Evolutionary conservation across 23 tunicate genomes (phyloP), one percentile per base, ranked within the genome.

Genomic region (Halocynthia aurantium): DNA sequence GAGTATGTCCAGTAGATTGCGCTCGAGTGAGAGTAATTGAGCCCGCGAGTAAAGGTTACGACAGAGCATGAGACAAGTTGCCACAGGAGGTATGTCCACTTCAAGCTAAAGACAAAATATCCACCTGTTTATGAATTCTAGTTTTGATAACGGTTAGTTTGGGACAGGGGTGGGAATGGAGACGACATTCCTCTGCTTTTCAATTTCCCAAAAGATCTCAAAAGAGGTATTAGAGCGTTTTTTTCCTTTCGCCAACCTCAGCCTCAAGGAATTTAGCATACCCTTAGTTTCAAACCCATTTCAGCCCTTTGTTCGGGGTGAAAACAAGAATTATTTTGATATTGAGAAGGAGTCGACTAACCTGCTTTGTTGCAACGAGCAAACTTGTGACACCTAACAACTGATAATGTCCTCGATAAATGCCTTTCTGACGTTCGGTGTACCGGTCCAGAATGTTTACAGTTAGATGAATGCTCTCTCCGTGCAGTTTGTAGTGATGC

Each of bases 371-470:
- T 0, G 78, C 78, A 54, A 74, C 50, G 4, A 74, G 21, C 62
- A 74, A 54, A 50, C 78, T 74, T 8, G 78, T 74, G 19, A 54
- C 78, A 13, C 78, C 78, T 1, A 74, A 44, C 17, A 74, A 49
- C 22, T 74, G 78, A 18, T 74, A 74, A 1, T 74, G 62, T 13
- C 62, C 64, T 19, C 78, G 55, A 56, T 22, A 53, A 10, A 74
- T 74, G n/a, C 78, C n/a, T 52, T 74, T 22, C 56, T 54, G 64
- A 12, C 78, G 20, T 74, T 74, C 78, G 2, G 64, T 55, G 57
- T 74, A 74, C 22, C 78, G 55, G 62, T 74, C 78, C 15, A 74
- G 56, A 74, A 74, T 74, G 63, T 74, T 74, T 6, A 74, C 57
- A 19, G 62, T 54, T 55, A 74, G 31, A n/a, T 74, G 78, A 13